Evolutionary conservation across 2,888 invertebrate species (phyloP).

Genomic region (Lasioglossum leucozonium): DNA sequence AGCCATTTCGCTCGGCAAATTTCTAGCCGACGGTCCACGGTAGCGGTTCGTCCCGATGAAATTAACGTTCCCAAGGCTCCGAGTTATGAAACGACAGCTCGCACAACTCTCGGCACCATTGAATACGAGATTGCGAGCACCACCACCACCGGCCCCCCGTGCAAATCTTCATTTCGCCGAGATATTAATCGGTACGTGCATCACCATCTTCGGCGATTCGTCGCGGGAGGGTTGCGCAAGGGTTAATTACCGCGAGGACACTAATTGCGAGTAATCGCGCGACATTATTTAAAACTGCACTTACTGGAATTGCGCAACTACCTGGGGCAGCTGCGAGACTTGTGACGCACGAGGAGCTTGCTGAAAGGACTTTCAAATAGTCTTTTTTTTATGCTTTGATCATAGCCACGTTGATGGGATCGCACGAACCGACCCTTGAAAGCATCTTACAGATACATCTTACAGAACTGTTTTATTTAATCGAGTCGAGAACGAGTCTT

Average conservation of each 20-base stretch:
- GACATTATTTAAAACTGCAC: constrained; percentile 37
- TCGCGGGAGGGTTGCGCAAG: constrained; percentile 22
- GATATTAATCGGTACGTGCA: constrained; percentile 18
- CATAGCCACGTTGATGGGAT: not conserved
- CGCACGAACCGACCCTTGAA: not conserved
- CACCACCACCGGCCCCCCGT: not conserved
- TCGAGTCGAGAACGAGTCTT: no score
- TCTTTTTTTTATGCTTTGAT: not conserved
- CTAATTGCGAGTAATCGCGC: constrained; percentile 43
- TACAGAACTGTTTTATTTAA: no score
- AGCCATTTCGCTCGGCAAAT: not conserved
- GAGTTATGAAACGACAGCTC: constrained; percentile 8
- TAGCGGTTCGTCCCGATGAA: not conserved
- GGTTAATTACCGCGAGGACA: constrained; percentile 20
- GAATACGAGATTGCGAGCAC: not conserved
- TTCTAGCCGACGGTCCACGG: not conserved
- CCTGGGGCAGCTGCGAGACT: constrained; percentile 40
- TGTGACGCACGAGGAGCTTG: constrained; percentile 37
- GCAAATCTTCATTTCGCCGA: constrained; percentile 12
- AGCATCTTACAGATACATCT: no score
- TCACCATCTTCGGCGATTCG: constrained; percentile 16
- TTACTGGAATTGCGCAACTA: constrained; percentile 30
- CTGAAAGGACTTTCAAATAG: not conserved
- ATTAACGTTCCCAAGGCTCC: not conserved
- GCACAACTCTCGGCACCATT: not conserved